Base-by-base conservation (phyloP, 2,888 invertebrate species). In the Anorthoa munda region DNA sequence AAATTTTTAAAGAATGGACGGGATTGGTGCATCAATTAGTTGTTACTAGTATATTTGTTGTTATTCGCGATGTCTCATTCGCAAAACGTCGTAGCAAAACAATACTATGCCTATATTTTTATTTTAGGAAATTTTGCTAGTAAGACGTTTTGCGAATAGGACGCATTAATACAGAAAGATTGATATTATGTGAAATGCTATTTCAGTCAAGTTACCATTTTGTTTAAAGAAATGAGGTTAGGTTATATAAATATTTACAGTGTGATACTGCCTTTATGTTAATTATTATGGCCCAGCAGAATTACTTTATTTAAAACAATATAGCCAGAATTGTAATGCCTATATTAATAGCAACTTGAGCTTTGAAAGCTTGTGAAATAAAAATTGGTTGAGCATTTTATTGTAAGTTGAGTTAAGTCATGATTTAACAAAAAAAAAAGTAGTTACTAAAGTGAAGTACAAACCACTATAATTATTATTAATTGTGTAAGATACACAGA, bases 391-490 rank as follows among this genome's bases (percentile, higher is more conserved):
- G 11, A 39, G n/a, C 4, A 39, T 17, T 56, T 13, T n/a, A 17
- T 4, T 46, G 2, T 59, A 1, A 21, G 21, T 15, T 31, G 2
- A 21, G 13, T 46, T 2, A 4, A 56, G 45, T 51, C n/a, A 51
- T 51, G 31, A 66, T 75, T 21, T 56, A 17, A 45, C 15, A 12
- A 11, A 17, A 3, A 48, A 45, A 17, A 13, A 45, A 39, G 9
- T 21, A 45, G 15, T 76, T 17, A 18, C 2, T 13, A 68, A 45
- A 53, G 13, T 17, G 13, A 59, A 77, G 77, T 77, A 75, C 77
- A 75, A 77, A 75, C 48, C 18, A 21, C 21, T 9, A 17, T 45
- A n/a, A n/a, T n/a, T n/a, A 21, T 21, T 53, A 2, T 59, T 48
- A 63, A 21, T 15, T 31, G 17, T 18, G 18, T 46, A 39, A 39